These are phyloP conservation scores for Ammodramus savannarum DNA, from an alignment of 2,113 vertebrate species.

Conservation along the genomic window DNA sequence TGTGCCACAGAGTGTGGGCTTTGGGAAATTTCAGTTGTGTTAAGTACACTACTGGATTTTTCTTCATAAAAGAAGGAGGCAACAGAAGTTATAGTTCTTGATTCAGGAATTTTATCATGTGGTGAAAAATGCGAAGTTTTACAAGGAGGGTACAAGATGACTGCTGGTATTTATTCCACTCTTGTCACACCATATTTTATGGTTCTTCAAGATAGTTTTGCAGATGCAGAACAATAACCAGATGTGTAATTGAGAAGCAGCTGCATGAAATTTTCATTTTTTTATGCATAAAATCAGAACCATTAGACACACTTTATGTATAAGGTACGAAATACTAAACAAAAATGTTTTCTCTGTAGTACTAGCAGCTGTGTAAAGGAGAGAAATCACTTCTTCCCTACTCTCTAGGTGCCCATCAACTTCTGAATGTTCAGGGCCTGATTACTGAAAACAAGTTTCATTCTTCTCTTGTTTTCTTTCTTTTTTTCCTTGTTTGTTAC, in stretches of 20 bases:
- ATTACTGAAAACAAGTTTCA: neutral
- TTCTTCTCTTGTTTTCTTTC: neutral
- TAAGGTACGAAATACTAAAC: conserved; percentile 46
- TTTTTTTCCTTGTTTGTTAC: neutral
- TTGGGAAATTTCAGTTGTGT: conserved; percentile 15
- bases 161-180: conserved; percentile 51
- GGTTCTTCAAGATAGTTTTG: conserved; percentile 47
- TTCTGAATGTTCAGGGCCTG: conserved; percentile 22
- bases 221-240: conserved; percentile 58
- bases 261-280: conserved; percentile 55
- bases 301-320: conserved; percentile 20
- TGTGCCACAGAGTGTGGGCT: neutral
- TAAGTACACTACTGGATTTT: neutral
- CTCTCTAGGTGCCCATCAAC: conserved; percentile 62
- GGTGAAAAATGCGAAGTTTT: neutral
- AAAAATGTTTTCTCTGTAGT: conserved; percentile 8
- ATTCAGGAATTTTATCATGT: neutral
- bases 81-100: neutral
- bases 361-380: conserved; percentile 60
- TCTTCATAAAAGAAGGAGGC: neutral
- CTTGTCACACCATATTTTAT: conserved; percentile 3
- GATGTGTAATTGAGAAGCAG: conserved; percentile 60
- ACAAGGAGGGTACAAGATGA: neutral
- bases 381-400: conserved; percentile 39
- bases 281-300: conserved; percentile 45